Conservation (phyloP, 2,797 vertebrate genomes). For the Acanthurus leucopareius region DNA sequence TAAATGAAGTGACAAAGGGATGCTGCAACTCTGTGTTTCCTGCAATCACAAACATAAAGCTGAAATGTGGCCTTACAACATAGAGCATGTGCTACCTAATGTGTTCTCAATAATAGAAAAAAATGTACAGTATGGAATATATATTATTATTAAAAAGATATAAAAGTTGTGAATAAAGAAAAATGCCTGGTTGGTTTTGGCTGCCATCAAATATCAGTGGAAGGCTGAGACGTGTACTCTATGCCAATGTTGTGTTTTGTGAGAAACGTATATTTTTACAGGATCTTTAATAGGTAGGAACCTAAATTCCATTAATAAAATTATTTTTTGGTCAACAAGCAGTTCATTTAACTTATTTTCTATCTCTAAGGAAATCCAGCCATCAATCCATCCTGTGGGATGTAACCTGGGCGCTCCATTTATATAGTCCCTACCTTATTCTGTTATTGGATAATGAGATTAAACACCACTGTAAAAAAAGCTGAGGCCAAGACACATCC, state of each 20-base stretch:
- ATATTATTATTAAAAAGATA: too few relatives aligned
- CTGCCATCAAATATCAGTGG: background rate
- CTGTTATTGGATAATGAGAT: too few relatives aligned
- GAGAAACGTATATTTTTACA: too few relatives aligned
- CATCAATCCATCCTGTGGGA: too few relatives aligned
- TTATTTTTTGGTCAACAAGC: background rate
- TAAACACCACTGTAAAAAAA: too few relatives aligned
- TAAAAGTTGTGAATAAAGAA: background rate
- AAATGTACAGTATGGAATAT: background rate
- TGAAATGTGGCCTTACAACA: background rate
- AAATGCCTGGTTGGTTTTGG: too few relatives aligned
- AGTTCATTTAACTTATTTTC: background rate
- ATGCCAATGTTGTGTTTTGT: background rate
- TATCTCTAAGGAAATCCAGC: too few relatives aligned
- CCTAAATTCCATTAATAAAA: background rate
- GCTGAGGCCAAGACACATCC: too few relatives aligned
- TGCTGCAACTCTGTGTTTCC: conserved; percentile 85
- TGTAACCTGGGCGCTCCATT: too few relatives aligned
- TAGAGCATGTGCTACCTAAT: background rate
- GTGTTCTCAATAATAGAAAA: background rate
- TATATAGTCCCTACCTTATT: too few relatives aligned
- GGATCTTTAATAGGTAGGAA: background rate
- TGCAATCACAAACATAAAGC: conserved; percentile 47
- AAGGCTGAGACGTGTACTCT: background rate
- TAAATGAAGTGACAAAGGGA: conserved; percentile 89